Percentiles rank a stretch among this genome's conserved stretches.
phyloP scores from a whole-genome alignment of 2,888 invertebrate genomes.

The Eilema sororculum region DNA sequence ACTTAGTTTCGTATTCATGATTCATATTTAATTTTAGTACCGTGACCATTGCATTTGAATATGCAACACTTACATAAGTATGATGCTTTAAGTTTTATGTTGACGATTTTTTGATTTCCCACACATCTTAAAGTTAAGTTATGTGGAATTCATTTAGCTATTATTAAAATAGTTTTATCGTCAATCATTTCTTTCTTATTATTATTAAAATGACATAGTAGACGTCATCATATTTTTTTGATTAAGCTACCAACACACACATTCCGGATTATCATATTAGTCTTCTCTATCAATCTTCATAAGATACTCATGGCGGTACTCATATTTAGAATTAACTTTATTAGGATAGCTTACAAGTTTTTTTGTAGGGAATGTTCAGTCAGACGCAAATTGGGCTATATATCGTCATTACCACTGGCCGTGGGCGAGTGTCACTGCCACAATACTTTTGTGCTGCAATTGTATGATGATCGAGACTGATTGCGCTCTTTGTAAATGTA shows the following conservation, averaged over 20 bases:
- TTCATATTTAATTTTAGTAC: constrained; percentile 52
- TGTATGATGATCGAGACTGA: constrained; percentile 59
- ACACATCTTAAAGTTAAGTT: neutral
- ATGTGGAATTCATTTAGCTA: neutral
- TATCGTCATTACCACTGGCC: constrained; percentile 64
- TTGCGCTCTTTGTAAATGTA: constrained; percentile 41
- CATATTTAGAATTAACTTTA: constrained; percentile 13
- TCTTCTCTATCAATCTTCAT: constrained; percentile 10
- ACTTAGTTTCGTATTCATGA: constrained; percentile 48
- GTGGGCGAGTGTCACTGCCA: constrained; percentile 59
- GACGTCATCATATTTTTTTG: neutral
- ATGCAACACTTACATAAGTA: constrained; percentile 7
- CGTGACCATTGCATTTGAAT: constrained; percentile 24
- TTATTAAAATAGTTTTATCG: neutral
- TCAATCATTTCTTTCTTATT: neutral
- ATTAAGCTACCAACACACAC: neutral
- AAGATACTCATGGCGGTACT: constrained; percentile 33
- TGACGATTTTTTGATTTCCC: neutral
- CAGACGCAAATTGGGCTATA: constrained; percentile 74
- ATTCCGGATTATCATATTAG: neutral
- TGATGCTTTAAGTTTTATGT: neutral
- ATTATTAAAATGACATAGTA: neutral
- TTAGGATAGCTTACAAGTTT: constrained; percentile 33
- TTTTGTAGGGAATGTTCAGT: constrained; percentile 64
- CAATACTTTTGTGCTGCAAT: constrained; percentile 67